Evolutionary conservation across 2,888 invertebrate species (phyloP).

Genomic region (Tridacna gigas): DNA sequence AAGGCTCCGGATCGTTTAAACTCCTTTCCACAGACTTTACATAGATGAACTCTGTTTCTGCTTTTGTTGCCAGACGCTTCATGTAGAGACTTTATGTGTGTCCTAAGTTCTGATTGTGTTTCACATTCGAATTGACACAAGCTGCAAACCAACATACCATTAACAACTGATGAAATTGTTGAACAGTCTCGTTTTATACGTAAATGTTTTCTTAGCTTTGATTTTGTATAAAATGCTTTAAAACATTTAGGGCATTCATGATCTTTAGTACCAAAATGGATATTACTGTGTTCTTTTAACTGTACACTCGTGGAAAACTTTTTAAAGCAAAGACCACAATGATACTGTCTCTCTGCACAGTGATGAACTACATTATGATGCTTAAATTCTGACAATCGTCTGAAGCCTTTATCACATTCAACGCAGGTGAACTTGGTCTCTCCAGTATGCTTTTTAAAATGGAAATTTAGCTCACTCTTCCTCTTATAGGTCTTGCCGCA

Average conservation of each 20-base stretch:
- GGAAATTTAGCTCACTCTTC: constrained; percentile 55
- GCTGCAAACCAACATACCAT: constrained; percentile 40
- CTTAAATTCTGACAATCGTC: constrained; percentile 38
- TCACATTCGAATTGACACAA: constrained; percentile 38
- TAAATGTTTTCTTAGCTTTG: constrained; percentile 44
- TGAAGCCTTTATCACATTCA: constrained; percentile 56
- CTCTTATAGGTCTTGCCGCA: constrained; percentile 59
- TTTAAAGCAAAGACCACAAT: constrained; percentile 45
- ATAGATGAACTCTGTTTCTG: constrained; percentile 23
- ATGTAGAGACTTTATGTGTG: constrained; percentile 40
- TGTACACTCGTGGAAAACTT: constrained; percentile 38
- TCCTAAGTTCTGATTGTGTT: constrained; percentile 5
- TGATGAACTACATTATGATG: constrained; percentile 51
- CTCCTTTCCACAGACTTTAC: constrained; percentile 45
- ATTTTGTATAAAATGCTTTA: constrained; percentile 33
- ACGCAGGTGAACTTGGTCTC: constrained; percentile 53
- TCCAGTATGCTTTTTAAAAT: constrained; percentile 51
- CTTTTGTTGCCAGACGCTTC: background rate
- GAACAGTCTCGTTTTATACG: constrained; percentile 43
- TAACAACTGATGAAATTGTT: background rate
- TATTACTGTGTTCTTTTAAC: constrained; percentile 45
- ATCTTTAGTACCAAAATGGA: constrained; percentile 33
- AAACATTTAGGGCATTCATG: constrained; percentile 57
- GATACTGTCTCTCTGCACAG: constrained; percentile 38
- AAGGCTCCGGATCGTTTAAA: constrained; percentile 36